phyloP scores from a whole-genome alignment of 1,140 invertebrate genomes.

The Sycophaga agraensis region DNA sequence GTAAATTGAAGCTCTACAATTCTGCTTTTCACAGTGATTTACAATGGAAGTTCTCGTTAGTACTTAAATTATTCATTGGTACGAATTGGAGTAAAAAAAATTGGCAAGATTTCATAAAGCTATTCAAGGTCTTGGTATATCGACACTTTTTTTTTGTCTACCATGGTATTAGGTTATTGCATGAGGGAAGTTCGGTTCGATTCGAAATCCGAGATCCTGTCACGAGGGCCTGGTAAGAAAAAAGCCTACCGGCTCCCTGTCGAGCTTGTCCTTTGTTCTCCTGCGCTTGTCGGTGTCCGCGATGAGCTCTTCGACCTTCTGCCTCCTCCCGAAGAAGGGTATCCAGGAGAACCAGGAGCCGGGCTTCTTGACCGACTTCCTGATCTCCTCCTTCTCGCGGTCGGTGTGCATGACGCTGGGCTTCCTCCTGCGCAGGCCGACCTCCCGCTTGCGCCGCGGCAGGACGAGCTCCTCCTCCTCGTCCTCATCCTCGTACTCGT shows the following conservation, averaged over 20 bases:
- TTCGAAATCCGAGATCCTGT: too few species aligned
- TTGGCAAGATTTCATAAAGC: too few species aligned
- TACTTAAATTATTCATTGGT: too few species aligned
- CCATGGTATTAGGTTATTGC: too few species aligned
- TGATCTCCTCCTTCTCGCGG: slow-evolving; percentile 28
- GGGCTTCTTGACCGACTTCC: slow-evolving; percentile 2
- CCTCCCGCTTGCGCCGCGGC: slow-evolving; percentile 11
- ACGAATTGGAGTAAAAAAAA: too few species aligned
- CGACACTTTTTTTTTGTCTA: too few species aligned
- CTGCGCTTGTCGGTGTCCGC: slow-evolving; percentile 22
- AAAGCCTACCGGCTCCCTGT: slow-evolving; percentile 7
- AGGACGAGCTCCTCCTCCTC: slow-evolving; percentile 11
- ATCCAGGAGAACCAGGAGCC: slow-evolving; percentile 47
- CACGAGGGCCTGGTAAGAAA: too few species aligned
- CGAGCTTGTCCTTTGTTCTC: slow-evolving; percentile 22
- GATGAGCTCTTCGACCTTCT: slow-evolving; percentile 30
- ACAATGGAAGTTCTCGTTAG: too few species aligned
- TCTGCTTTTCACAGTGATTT: too few species aligned
- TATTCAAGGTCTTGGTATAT: too few species aligned
- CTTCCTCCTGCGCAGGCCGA: slow-evolving; percentile 31
- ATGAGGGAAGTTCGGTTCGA: too few species aligned
- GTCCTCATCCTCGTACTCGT: slow-evolving; percentile 32
- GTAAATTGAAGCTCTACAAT: too few species aligned
- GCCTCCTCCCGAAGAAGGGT: slow-evolving; percentile 38
- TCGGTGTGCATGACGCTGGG: slow-evolving; percentile 27